Percentiles rank a stretch among this genome's conserved stretches.
Evolutionary conservation across 2,797 vertebrate species (phyloP).

Genomic region (Momotus momota): DNA sequence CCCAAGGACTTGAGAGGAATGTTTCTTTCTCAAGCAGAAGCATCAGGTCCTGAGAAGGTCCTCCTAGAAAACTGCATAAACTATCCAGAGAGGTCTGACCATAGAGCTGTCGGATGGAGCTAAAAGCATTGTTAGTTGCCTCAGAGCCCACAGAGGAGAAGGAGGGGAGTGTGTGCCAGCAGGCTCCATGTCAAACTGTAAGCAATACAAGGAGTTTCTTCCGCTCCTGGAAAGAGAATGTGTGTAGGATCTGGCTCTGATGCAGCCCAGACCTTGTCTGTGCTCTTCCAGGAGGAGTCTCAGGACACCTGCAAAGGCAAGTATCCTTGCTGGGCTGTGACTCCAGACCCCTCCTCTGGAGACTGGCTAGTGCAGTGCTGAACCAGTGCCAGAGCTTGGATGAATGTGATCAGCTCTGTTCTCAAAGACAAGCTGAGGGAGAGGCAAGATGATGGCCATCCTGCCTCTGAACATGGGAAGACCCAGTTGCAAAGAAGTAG

Average conservation of each 20-base stretch:
- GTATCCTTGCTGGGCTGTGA: neutral
- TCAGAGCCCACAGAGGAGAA: neutral
- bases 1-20: neutral
- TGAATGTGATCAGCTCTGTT: neutral
- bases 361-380: neutral
- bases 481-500: neutral
- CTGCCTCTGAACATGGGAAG: neutral
- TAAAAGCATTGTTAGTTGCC: neutral
- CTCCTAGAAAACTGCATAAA: neutral
- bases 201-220: neutral
- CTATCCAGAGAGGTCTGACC: neutral
- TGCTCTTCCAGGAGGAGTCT: neutral
- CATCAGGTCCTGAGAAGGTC: neutral
- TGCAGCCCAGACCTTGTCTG: neutral
- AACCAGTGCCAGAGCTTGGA: accelerated
- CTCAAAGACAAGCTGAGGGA: neutral
- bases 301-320: neutral
- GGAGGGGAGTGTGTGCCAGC: neutral
- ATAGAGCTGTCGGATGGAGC: neutral
- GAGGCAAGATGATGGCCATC: neutral
- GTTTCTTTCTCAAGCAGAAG: neutral
- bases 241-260: neutral
- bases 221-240: neutral
- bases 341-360: neutral
- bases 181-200: neutral